phyloP scores from a whole-genome alignment of 2,113 vertebrate species.

The Albula glossodonta region DNA sequence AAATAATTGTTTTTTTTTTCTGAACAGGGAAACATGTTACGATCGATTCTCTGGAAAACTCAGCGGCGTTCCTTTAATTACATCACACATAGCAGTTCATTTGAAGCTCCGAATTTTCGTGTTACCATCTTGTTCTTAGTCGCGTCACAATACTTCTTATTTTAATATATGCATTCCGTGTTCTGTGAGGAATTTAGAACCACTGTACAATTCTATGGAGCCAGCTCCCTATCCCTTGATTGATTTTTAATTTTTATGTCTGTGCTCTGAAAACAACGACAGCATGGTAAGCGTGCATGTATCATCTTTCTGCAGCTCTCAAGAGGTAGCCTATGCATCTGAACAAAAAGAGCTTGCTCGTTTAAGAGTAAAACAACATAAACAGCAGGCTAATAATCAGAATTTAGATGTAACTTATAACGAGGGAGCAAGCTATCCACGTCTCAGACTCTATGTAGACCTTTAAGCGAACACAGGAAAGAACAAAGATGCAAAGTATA shows the following conservation, averaged over 20 bases:
- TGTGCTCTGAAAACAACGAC: not conserved
- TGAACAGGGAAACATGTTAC: too few species aligned
- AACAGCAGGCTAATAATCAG: too few species aligned
- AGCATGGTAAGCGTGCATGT: not conserved
- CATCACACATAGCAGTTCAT: not conserved
- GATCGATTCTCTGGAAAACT: not conserved
- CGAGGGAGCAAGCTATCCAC: too few species aligned
- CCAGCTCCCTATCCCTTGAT: not conserved
- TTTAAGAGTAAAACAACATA: too few species aligned
- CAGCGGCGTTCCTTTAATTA: not conserved
- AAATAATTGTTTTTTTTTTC: too few species aligned
- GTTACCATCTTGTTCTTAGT: not conserved
- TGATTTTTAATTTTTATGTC: not conserved
- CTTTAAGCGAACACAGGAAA: too few species aligned
- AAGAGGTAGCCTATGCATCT: too few species aligned
- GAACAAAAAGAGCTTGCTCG: too few species aligned
- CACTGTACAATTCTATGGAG: not conserved
- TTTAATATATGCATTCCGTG: not conserved
- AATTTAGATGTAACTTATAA: too few species aligned
- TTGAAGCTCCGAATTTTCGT: not conserved
- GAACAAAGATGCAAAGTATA: too few species aligned
- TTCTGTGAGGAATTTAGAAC: not conserved
- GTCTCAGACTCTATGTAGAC: too few species aligned
- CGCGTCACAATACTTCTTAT: not conserved
- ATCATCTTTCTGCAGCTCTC: not conserved